phyloP scores from a whole-genome alignment of 1,140 invertebrate genomes.

The Lysiphlebus fabarum region DNA sequence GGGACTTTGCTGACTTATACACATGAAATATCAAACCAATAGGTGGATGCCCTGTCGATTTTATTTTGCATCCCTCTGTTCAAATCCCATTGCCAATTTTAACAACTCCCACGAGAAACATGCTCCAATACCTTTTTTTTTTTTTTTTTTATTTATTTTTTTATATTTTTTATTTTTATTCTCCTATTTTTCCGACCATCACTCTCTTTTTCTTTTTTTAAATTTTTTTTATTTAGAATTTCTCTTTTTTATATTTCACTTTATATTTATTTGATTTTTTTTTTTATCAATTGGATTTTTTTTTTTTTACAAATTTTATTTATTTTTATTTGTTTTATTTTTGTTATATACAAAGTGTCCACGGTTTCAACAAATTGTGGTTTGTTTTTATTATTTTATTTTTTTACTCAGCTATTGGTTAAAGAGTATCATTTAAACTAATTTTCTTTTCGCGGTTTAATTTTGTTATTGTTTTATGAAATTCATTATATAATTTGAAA shows the following conservation, averaged over 20 bases:
- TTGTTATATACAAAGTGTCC: too few relatives aligned
- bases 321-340: too few relatives aligned
- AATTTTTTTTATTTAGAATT: slow-evolving; percentile 7
- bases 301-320: too few relatives aligned
- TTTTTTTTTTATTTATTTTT: slow-evolving; percentile 4
- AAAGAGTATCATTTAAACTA: too few relatives aligned
- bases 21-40: slow-evolving; percentile 36
- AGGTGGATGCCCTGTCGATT: slow-evolving; percentile 50
- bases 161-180: not conserved
- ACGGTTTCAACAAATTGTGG: too few relatives aligned
- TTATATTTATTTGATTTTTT: not conserved
- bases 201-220: slow-evolving; percentile 13
- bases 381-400: too few relatives aligned
- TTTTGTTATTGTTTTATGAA: too few relatives aligned
- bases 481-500: too few relatives aligned
- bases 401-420: too few relatives aligned
- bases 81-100: not conserved
- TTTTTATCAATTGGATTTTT: too few relatives aligned
- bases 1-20: slow-evolving; percentile 11
- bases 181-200: not conserved
- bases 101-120: slow-evolving; percentile 11
- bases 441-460: too few relatives aligned
- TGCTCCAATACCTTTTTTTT: slow-evolving; percentile 6
- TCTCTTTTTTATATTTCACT: too few relatives aligned
- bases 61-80: slow-evolving; percentile 32